A percentile compares a stretch with the other conserved stretches of the same genome.
These are phyloP conservation scores for Orius insidiosus DNA, from an alignment of 1,140 invertebrate species.

Conservation along the genomic window DNA sequence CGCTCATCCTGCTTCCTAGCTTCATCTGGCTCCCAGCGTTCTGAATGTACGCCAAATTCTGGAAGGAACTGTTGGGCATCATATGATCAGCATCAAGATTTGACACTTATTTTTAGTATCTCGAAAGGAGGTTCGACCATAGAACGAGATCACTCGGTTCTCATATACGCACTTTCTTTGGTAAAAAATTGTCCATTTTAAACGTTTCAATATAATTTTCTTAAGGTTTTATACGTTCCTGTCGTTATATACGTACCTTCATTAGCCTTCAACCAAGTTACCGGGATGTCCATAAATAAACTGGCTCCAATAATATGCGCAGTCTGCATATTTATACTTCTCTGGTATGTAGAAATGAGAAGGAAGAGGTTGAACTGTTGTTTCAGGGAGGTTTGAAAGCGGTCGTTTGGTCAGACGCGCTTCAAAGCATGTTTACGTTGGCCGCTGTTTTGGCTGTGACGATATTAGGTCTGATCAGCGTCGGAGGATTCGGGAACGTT, in stretches of 20 bases:
- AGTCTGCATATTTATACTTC: conserved; percentile 24
- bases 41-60: too few relatives aligned
- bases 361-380: neutral
- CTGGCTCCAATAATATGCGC: conserved; percentile 20
- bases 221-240: conserved; percentile 23
- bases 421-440: conserved; percentile 70
- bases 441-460: conserved; percentile 28
- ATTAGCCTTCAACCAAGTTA: conserved; percentile 25
- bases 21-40: too few relatives aligned
- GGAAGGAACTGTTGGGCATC: too few relatives aligned
- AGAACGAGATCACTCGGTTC: conserved; percentile 43
- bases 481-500: conserved; percentile 40
- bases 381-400: conserved; percentile 50
- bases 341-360: conserved; percentile 16
- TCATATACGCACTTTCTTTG: conserved; percentile 41
- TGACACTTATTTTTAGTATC: conserved; percentile 39
- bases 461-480: conserved; percentile 16
- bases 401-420: conserved; percentile 71
- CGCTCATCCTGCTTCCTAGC: too few relatives aligned
- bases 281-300: conserved; percentile 20
- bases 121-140: conserved; percentile 48
- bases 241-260: conserved; percentile 27
- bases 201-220: too few relatives aligned
- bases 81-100: too few relatives aligned
- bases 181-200: too few relatives aligned